Evolutionary conservation across 2,797 vertebrate species (phyloP), one percentile per base, ranked within the genome.

Genomic region (Limnodromus scolopaceus): DNA sequence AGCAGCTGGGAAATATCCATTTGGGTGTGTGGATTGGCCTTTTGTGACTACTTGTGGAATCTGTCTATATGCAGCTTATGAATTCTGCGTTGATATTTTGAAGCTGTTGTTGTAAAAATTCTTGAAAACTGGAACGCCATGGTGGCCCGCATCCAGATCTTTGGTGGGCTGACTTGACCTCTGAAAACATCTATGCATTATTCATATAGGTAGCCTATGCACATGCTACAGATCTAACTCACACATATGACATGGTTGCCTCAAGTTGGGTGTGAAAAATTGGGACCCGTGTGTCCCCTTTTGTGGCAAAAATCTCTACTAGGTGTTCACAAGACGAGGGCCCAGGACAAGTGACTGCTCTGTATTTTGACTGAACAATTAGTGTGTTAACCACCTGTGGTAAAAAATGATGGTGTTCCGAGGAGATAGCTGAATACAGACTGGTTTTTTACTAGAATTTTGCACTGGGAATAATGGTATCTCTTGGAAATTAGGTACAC

Each of bases 1-100:
- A 95, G 89, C 96, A 96, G 95, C 96, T 96, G 95, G 89, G 93
- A 96, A 96, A 87, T 93, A 89, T 93, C 96, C 69, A 80, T 53
- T 92, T 87, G 93, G 92, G 92, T 80, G 91, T 94, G 89, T 71
- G 89, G 92, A 49, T 94, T 97, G 95, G 92, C 92, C 87, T 87
- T 61, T 20, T 87, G 91, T 80, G 93, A 91, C 84, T 91, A 89
- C 92, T 86, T 84, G 71, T 76, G 93, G 92, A 96, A 96, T 95
- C 92, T 83, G 89, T 85, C 93, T 87, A 3, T 83, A 89, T 46
- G 27, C 71, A 92, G 92, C 91, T 92, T 92, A 95, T 89, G 91
- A 95, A 94, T 91, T 63, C 79, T 83, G 53, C 0, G 0, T 14
- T 94, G 93, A 94, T 78, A 80, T 85, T 93, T 87, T 89, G 93